Evolutionary conservation across 2,113 vertebrate species (phyloP), one percentile per base, ranked within the genome.

Genomic region (Ptychochromis oligacanthus): DNA sequence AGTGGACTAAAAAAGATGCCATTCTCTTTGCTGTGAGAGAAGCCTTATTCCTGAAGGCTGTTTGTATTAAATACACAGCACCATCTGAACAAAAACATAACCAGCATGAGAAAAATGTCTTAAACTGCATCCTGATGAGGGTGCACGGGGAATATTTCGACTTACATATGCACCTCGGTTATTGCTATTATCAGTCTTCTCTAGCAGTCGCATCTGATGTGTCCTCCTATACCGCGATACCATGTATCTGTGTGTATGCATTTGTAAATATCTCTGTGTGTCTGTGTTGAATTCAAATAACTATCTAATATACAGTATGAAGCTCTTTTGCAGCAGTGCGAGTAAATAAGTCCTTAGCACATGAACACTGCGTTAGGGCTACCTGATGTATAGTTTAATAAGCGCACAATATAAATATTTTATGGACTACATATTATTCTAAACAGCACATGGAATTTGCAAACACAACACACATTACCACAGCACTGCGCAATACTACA

Each of bases 321-420:
- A 81, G 78, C 58, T 77, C 15, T 67, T 78, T 40, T 65, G n/a
- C 17, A 61, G 59, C 18, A 3, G 43, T 55, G 56, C 24, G 12
- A 87, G 62, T 85, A 77, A 86, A 87, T 76, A 78, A 86, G 59
- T 57, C 10, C 2, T 6, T 5, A 49, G 65, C 34, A 74, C 64
- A 60, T 58, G 40, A 75, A 60, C 7, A 2, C 55, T 74, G 65
- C 40, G 54, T 76, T 79, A 62, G 34, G 14, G 22, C 56, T 38
- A 67, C 34, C 86, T 87, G 91, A 91, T 91, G 70, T 84, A 91
- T 86, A 52, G 86, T 91, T 91, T 90, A 91, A 91, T 91, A 92
- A 88, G 15, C 2, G 4, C 6, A 28, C 13, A 65, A 72, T 75
- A 88, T 90, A 38, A 90, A 91, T 87, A 91, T 90, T 90, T 92